These are phyloP conservation scores for Pogonomyrmex barbatus DNA, from an alignment of 1,140 invertebrate genomes.

Conservation along the genomic window DNA sequence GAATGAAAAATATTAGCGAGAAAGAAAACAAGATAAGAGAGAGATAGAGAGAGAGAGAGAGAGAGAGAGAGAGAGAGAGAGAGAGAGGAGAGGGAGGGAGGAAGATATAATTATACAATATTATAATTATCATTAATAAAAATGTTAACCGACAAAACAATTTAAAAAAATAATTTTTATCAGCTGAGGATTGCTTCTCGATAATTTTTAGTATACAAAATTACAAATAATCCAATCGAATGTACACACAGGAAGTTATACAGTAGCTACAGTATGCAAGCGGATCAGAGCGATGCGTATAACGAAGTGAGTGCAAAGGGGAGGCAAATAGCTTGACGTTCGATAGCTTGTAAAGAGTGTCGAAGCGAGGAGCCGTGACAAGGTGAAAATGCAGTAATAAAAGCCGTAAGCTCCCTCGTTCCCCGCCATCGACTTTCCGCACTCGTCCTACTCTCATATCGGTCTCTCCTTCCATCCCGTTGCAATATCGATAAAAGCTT, in stretches of 20 bases:
- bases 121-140: background rate
- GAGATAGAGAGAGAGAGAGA: background rate
- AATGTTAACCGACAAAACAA: conserved; percentile 14
- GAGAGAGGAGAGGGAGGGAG: background rate
- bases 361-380: conserved; percentile 83
- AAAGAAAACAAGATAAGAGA: background rate
- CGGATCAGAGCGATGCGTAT: conserved; percentile 52
- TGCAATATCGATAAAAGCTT: conserved; percentile 86
- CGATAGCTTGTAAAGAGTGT: conserved; percentile 83
- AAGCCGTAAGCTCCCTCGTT: conserved; percentile 81
- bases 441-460: conserved; percentile 44
- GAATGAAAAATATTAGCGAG: background rate
- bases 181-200: background rate
- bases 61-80: background rate
- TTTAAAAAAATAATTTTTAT: conserved; percentile 45
- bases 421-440: conserved; percentile 67
- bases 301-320: conserved; percentile 47
- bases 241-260: conserved; percentile 26
- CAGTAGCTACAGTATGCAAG: conserved; percentile 20
- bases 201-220: conserved; percentile 62
- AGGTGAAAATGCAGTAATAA: conserved; percentile 86
- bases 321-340: conserved; percentile 75
- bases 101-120: background rate
- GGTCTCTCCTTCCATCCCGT: conserved; percentile 69
- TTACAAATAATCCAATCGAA: conserved; percentile 45